Base-by-base conservation (phyloP, 2,888 invertebrate genomes). In the Eristalinus sepulchralis region DNA sequence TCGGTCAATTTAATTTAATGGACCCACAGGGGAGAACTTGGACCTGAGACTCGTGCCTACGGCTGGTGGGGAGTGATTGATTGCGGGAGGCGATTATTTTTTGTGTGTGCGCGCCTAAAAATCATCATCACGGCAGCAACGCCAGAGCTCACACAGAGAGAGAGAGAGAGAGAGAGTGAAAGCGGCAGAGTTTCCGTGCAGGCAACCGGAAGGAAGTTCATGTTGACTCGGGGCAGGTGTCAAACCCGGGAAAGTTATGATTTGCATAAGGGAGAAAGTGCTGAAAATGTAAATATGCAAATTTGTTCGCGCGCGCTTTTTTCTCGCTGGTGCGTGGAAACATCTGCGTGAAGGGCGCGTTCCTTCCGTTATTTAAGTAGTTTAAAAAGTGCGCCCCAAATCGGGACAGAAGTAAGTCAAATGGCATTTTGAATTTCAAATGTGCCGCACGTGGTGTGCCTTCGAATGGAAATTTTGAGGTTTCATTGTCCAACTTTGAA, bases 211-310 rank as follows among this genome's bases (percentile, higher is more conserved):
- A 78, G 83, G 83, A 83, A 83, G 31, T 33, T 47, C 59, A 68
- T 78, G 83, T 79, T 70, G 79, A 73, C 73, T 75, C 33, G 62
- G 59, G 68, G 73, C 79, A 75, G 83, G 83, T 83, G 83, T 73
- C 68, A 68, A 73, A 34, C 63, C 47, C 59, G 34, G 47, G 57
- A 73, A 79, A 64, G 55, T 83, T 73, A 70, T 53, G 62, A 79
- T 79, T 73, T 83, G 63, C 79, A 79, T 79, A 68, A 79, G 68
- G 73, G 71, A 17, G 78, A 79, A 59, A 63, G 33, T 36, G 57
- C 57, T 62, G 36, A 22, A 59, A 64, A 47, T 79, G 73, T 64
- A 68, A 63, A 79, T 83, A 83, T 83, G 68, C 39, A 70, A 83
- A 83, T 83, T 31, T 53, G 34, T 55, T 47, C 4, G 20, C 31